These are phyloP conservation scores for Haliclona indistincta DNA, from an alignment of 37 sponge, comb jelly and placozoan genomes.

Conservation along the genomic window DNA sequence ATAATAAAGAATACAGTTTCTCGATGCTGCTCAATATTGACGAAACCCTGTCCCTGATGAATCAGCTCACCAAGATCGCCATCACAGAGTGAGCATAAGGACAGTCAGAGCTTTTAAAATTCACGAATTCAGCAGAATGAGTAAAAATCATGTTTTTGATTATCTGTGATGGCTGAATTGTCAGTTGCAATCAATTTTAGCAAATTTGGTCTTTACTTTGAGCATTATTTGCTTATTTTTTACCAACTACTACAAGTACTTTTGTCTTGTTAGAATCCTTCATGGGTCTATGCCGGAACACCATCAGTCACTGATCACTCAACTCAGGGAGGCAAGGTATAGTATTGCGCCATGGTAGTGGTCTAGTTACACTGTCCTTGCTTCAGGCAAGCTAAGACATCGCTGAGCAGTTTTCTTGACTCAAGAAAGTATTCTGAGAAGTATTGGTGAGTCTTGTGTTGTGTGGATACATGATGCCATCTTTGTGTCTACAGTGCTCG, in stretches of 20 bases:
- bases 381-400: conserved; percentile 20
- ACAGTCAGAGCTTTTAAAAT: no score
- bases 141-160: no score
- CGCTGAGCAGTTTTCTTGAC: conserved; percentile 48
- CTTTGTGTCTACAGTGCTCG: conserved; percentile 3
- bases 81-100: conserved; percentile 47
- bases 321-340: conserved; percentile 23
- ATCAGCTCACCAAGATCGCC: conserved; percentile 68
- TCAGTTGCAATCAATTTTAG: no score
- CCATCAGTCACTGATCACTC: conserved; percentile 24
- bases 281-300: conserved; percentile 11
- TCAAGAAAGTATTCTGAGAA: conserved; percentile 44
- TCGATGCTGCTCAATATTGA: conserved; percentile 46
- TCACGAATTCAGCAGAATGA: no score
- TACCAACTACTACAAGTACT: no score
- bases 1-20: conserved; percentile 40
- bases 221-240: no score
- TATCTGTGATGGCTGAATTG: no score
- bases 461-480: neutral
- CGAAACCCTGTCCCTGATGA: conserved; percentile 77
- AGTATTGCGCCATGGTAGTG: neutral
- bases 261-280: conserved; percentile 12
- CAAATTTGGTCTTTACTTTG: no score
- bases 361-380: neutral
- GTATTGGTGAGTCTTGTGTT: conserved; percentile 14